phyloP scores from a whole-genome alignment of 35 echinoderm and acorn worm species.

The Ophioderma brevispina region DNA sequence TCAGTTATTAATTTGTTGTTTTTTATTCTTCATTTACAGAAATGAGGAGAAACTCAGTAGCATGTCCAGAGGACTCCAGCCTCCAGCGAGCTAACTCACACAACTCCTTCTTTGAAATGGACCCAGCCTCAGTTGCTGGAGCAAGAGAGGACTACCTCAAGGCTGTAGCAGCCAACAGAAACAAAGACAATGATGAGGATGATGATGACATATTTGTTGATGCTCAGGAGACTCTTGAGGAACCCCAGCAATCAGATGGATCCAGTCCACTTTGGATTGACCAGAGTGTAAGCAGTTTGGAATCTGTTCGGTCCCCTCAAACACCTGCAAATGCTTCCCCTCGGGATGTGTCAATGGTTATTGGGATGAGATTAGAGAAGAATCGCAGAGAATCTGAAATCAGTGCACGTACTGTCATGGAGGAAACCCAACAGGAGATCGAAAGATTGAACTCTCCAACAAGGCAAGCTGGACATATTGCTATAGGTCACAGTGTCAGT shows the following conservation, averaged over 20 bases:
- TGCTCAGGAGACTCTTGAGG: constrained; percentile 6
- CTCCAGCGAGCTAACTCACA: constrained; percentile 65
- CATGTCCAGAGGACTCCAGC: constrained; percentile 46
- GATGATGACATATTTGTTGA: constrained; percentile 42
- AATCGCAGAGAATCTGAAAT: constrained; percentile 16
- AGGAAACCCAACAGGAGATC: constrained; percentile 6
- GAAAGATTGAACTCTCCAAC: background rate
- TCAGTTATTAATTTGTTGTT: too few relatives aligned
- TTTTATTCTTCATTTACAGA: too few relatives aligned
- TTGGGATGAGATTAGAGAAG: background rate
- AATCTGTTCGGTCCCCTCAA: constrained; percentile 49
- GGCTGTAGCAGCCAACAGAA: background rate
- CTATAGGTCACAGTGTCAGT: background rate
- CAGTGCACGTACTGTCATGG: background rate
- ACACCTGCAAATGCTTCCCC: constrained; percentile 12
- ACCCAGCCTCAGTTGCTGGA: constrained; percentile 53
- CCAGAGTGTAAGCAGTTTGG: constrained; percentile 75
- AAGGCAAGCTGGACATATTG: background rate
- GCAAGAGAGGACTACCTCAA: constrained; percentile 73
- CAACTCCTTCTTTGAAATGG: constrained; percentile 90
- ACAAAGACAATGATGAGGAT: constrained; percentile 22
- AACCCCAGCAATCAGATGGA: constrained; percentile 23
- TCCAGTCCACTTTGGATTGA: constrained; percentile 85
- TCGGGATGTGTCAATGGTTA: constrained; percentile 11
- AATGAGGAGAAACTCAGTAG: constrained; percentile 66